Conservation (phyloP, 2,113 vertebrate species). For the Planiliza haematocheilus region DNA sequence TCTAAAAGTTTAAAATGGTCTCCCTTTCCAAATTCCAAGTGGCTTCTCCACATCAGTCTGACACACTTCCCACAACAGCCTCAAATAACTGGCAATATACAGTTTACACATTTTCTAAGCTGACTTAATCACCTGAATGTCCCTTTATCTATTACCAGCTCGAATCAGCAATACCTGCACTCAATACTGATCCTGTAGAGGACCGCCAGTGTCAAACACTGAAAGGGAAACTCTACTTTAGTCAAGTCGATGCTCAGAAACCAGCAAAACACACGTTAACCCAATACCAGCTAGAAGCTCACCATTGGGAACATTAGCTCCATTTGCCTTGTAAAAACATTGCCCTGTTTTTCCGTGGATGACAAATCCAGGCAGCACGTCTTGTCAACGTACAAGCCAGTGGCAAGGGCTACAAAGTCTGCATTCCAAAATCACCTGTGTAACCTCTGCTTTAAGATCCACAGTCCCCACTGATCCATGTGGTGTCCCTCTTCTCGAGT, state of each 20-base stretch:
- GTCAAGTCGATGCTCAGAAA: slow-evolving; percentile 63
- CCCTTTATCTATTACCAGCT: slow-evolving; percentile 53
- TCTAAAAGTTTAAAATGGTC: slow-evolving; percentile 45
- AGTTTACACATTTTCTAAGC: slow-evolving; percentile 23
- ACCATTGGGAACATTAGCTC: slow-evolving; percentile 64
- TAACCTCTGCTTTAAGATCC: slow-evolving; percentile 66
- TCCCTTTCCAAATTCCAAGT: slow-evolving; percentile 37
- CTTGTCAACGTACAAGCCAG: slow-evolving; percentile 63
- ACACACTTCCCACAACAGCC: slow-evolving; percentile 21
- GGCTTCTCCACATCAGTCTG: slow-evolving; percentile 28
- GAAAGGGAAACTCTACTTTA: slow-evolving; percentile 45
- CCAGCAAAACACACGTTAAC: slow-evolving; percentile 68
- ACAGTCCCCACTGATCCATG: slow-evolving; percentile 40
- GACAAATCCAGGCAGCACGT: slow-evolving; percentile 60
- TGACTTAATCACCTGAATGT: slow-evolving; percentile 55
- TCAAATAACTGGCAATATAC: slow-evolving; percentile 51
- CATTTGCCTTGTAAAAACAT: slow-evolving; percentile 73
- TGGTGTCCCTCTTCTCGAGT: slow-evolving; percentile 49
- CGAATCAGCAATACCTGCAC: slow-evolving; percentile 45
- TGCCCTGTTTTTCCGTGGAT: slow-evolving; percentile 53
- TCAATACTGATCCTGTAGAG: slow-evolving; percentile 47
- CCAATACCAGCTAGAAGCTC: slow-evolving; percentile 75
- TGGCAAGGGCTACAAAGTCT: slow-evolving; percentile 70
- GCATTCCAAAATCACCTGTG: slow-evolving; percentile 75
- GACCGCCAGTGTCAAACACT: slow-evolving; percentile 54